Conservation (phyloP, 2,888 invertebrate genomes). For the Stenoptilia bipunctidactyla region DNA sequence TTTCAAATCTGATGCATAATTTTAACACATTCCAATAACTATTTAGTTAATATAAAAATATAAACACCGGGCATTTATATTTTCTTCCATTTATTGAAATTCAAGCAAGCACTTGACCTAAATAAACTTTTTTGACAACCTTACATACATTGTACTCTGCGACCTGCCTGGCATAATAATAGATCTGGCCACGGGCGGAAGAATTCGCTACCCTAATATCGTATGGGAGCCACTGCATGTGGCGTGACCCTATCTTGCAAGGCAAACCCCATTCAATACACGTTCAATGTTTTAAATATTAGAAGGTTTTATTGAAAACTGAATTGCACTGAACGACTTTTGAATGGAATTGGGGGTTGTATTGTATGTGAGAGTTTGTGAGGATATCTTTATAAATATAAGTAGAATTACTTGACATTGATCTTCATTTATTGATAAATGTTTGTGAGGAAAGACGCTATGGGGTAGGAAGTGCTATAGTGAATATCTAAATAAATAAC, state of each 20-base stretch:
- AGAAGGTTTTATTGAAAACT: too few relatives aligned
- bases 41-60: too few relatives aligned
- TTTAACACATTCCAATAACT: too few relatives aligned
- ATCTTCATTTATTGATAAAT: constrained; percentile 27
- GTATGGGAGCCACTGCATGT: constrained; percentile 46
- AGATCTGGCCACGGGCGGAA: constrained; percentile 44
- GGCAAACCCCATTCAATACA: constrained; percentile 5
- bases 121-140: constrained; percentile 28
- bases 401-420: constrained; percentile 37
- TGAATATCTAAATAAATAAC: too few relatives aligned
- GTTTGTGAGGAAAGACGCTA: background rate
- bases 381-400: too few relatives aligned
- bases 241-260: too few relatives aligned
- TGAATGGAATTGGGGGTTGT: too few relatives aligned
- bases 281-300: too few relatives aligned
- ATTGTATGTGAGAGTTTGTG: constrained; percentile 13
- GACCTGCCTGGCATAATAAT: constrained; percentile 66
- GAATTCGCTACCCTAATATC: constrained; percentile 36
- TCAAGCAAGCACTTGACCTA: background rate
- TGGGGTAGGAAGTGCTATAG: background rate
- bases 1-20: too few relatives aligned
- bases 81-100: too few relatives aligned
- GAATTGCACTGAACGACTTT: too few relatives aligned
- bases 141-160: constrained; percentile 38
- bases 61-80: too few relatives aligned